A percentile compares a stretch with the other conserved stretches of the same genome.
Evolutionary conservation across 2,797 vertebrate genomes (phyloP).

Genomic region (Phoxinus dragarum): DNA sequence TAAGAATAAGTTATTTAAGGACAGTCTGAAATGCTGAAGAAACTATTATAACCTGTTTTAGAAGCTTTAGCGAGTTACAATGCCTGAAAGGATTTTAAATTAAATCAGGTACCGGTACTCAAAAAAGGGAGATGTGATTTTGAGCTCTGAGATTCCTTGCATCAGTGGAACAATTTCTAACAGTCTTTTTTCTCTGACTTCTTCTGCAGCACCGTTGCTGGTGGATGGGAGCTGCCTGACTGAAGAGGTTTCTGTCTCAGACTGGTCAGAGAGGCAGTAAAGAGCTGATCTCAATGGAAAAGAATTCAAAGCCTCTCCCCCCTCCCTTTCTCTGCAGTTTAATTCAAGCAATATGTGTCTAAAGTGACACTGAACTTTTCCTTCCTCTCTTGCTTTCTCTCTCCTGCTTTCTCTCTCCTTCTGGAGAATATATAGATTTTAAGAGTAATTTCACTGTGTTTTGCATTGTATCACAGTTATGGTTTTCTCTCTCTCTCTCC

Average conservation of each 20-base stretch:
- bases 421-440: constrained; percentile 24
- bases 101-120: background rate
- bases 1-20: constrained; percentile 1
- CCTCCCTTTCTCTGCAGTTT: constrained; percentile 59
- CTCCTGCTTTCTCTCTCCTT: constrained; percentile 42
- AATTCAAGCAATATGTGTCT: constrained; percentile 71
- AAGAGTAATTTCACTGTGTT: constrained; percentile 27
- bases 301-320: constrained; percentile 66
- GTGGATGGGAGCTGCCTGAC: constrained; percentile 12
- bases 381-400: constrained; percentile 31
- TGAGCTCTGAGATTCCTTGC: background rate
- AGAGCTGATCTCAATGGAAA: constrained; percentile 69
- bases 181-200: background rate
- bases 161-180: background rate
- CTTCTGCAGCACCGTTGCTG: constrained; percentile 8
- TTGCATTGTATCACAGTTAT: constrained; percentile 26
- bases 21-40: background rate
- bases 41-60: background rate
- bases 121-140: background rate
- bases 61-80: background rate
- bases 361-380: constrained; percentile 42
- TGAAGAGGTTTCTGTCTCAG: constrained; percentile 44
- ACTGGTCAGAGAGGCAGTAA: constrained; percentile 58
- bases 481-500: constrained; percentile 28
- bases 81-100: background rate